Evolutionary conservation across 2,888 invertebrate species (phyloP).

Genomic region (Lithodes maja): DNA sequence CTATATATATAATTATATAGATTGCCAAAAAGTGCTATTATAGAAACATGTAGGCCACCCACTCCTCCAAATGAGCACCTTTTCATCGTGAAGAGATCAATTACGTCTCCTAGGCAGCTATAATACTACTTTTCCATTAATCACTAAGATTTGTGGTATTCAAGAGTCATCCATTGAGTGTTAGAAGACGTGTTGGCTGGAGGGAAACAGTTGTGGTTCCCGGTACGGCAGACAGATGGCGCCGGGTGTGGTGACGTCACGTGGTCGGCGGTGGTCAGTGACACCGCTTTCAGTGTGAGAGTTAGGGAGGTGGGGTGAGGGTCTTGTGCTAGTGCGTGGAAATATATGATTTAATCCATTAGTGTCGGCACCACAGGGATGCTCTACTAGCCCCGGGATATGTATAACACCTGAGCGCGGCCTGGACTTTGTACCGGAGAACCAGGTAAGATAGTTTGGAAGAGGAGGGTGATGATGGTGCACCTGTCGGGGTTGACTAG

Average conservation of each 20-base stretch:
- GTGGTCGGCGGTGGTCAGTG: conserved; percentile 44
- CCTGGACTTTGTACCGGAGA: not conserved
- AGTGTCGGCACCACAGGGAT: not conserved
- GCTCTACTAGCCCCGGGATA: conserved; percentile 22
- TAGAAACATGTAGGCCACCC: no score
- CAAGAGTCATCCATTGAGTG: no score
- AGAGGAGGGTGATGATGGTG: not conserved
- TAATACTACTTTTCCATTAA: no score
- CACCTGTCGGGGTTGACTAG: no score
- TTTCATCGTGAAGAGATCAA: no score
- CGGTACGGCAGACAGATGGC: conserved; percentile 29
- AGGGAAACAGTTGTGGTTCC: no score
- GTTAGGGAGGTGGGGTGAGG: conserved; percentile 31
- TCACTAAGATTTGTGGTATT: no score
- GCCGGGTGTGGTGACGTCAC: conserved; percentile 52
- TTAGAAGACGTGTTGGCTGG: no score
- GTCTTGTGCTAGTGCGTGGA: not conserved
- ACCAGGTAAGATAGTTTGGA: not conserved
- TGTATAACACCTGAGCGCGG: conserved; percentile 31
- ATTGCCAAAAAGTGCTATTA: no score
- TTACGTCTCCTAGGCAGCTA: no score
- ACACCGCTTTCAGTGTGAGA: conserved; percentile 46
- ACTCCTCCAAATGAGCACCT: no score
- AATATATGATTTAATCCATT: not conserved
- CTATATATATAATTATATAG: no score